Evolutionary conservation across 1,140 invertebrate genomes (phyloP), one percentile per base, ranked within the genome.

Genomic region (Drosophila ficusphila): DNA sequence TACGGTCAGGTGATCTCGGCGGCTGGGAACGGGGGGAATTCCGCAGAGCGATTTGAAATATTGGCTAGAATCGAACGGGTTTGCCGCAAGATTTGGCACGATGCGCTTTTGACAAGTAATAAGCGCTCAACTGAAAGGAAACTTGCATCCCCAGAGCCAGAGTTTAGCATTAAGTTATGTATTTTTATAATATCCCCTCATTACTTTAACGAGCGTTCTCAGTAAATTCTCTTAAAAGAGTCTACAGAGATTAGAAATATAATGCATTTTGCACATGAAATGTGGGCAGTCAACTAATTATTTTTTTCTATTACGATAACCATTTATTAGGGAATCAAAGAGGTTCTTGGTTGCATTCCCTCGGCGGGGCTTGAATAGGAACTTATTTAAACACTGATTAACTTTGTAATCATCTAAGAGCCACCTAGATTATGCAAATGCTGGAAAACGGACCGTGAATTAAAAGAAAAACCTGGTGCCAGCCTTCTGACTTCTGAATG

Each of bases 41-140:
- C 38, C 2, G 2, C 5, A 25, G 14, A 38, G 41, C 33, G 18
- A 48, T 29, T 62, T 65, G 60, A 49, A 39, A 65, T 65, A 65
- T 49, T 49, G 25, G n/a, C 25, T 25, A 41, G 31, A 31, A 16
- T 52, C 19, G 21, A 38, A n/a, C 49, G 9, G 29, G 54, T 52
- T 53, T 53, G 39, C 12, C 19, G 21, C 2, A 25, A 42, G 3
- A 29, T 29, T 29, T 29, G 3, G 27, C 8, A 8, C 25, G 25
- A 31, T 31, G 29, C 9, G 3, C 29, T 31, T 31, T 31, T 3
- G 29, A n/a, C 29, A 31, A 11, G 9, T 31, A 31, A 29, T 29
- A 8, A 8, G 7, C 8, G 27, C 8, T 9, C 27, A 29, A 9
- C 8, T 3, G 9, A 29, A 11, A 29, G 9, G 6, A n/a, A n/a